A percentile compares a stretch with the other conserved stretches of the same genome.
These are phyloP conservation scores for Periphyllus acericola DNA, from an alignment of 2,888 invertebrate genomes.

Conservation along the genomic window DNA sequence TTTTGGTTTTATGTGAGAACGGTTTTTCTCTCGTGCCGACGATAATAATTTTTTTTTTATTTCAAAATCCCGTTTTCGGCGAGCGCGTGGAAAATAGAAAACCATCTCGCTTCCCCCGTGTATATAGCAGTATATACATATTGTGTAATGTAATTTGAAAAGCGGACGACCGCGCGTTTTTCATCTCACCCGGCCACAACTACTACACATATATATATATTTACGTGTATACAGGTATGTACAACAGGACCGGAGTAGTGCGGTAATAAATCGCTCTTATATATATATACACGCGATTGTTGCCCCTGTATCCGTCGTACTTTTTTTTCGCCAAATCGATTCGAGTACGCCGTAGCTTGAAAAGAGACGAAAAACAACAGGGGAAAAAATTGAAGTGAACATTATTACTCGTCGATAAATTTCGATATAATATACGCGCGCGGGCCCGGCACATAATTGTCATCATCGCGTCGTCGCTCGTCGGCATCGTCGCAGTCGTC, in stretches of 20 bases:
- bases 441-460: background rate
- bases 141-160: background rate
- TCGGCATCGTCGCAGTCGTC: background rate
- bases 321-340: conserved; percentile 6
- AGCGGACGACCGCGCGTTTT: background rate
- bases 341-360: background rate
- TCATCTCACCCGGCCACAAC: background rate
- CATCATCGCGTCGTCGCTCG: background rate
- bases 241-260: background rate
- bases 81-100: background rate
- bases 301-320: background rate
- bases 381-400: background rate
- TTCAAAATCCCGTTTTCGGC: background rate
- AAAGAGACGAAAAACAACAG: background rate
- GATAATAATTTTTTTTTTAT: background rate
- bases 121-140: background rate
- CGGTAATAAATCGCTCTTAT: background rate
- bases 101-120: background rate
- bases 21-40: background rate
- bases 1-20: background rate
- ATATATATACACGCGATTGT: background rate
- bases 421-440: background rate
- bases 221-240: no score
- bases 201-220: background rate
- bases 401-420: background rate